Evolutionary conservation across 2,888 invertebrate species (phyloP).

Genomic region (Diadegma fenestrale): DNA sequence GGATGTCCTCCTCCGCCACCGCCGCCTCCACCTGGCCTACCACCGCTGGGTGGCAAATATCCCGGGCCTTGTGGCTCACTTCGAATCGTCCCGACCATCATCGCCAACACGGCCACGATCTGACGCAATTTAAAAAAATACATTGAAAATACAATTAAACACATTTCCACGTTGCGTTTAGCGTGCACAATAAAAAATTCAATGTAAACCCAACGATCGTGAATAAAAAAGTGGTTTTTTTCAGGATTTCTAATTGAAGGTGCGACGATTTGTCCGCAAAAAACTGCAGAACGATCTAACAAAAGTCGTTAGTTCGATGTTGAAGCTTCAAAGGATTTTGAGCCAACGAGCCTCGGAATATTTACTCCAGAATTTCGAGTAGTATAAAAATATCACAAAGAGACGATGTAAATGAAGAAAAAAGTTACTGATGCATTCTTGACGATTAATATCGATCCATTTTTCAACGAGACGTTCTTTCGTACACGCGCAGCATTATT

Average conservation of each 20-base stretch:
- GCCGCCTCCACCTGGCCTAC: constrained; percentile 70
- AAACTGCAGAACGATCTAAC: background rate
- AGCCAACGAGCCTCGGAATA: background rate
- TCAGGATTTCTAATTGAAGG: background rate
- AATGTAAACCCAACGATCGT: background rate
- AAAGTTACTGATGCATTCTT: background rate
- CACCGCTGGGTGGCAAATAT: constrained; percentile 86
- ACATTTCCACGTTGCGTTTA: background rate
- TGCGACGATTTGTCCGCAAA: background rate
- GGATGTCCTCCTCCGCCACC: constrained; percentile 78
- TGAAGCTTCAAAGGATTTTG: background rate
- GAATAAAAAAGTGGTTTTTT: background rate
- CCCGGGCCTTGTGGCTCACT: constrained; percentile 85
- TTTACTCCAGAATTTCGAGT: background rate
- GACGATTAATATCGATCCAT: constrained; percentile 8
- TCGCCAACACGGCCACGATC: constrained; percentile 76
- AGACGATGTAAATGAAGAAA: background rate
- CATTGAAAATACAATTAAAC: background rate
- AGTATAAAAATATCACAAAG: background rate
- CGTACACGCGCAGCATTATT: background rate
- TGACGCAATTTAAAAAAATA: constrained; percentile 29
- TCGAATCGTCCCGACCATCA: constrained; percentile 84
- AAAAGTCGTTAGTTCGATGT: background rate
- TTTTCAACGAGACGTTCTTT: constrained; percentile 18
- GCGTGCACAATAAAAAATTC: background rate